Evolutionary conservation across 2,113 vertebrate genomes (phyloP).

Genomic region (Labrus mixtus): DNA sequence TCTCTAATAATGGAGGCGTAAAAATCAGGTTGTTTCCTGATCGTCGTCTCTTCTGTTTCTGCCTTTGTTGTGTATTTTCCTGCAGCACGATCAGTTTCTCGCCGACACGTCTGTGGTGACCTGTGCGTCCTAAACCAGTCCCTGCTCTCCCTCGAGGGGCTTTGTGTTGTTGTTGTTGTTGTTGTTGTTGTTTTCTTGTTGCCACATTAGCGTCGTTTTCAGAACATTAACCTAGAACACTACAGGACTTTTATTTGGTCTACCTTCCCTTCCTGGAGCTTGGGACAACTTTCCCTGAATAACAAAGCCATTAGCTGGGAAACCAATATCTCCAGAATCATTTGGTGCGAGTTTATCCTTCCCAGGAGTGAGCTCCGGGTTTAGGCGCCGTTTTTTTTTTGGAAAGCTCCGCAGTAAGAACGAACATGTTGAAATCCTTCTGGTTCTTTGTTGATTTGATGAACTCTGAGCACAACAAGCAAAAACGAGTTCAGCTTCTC

Average conservation of each 20-base stretch:
- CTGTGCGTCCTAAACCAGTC: slow-evolving; percentile 23
- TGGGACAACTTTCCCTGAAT: slow-evolving; percentile 60
- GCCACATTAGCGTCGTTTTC: slow-evolving; percentile 50
- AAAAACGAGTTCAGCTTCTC: no score
- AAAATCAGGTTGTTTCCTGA: no score
- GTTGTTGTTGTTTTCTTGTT: slow-evolving; percentile 16
- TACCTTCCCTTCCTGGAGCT: slow-evolving; percentile 31
- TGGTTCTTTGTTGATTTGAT: slow-evolving; percentile 21
- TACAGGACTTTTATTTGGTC: slow-evolving; percentile 47
- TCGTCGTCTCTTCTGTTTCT: neutral
- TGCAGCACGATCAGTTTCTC: neutral
- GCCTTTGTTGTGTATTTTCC: neutral
- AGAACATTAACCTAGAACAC: slow-evolving; percentile 58
- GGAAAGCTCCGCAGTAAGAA: slow-evolving; percentile 27
- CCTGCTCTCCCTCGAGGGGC: neutral
- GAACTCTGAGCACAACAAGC: neutral
- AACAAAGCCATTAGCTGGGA: slow-evolving; percentile 60
- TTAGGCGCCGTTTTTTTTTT: slow-evolving; percentile 21
- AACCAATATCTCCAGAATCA: slow-evolving; percentile 69
- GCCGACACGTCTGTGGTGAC: slow-evolving; percentile 22
- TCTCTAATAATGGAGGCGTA: no score
- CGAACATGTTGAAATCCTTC: slow-evolving; percentile 27
- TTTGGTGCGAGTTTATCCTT: slow-evolving; percentile 60
- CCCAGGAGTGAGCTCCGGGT: slow-evolving; percentile 46
- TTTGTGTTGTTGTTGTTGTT: neutral